Evolutionary conservation across 1,140 invertebrate species (phyloP).

Genomic region (Drosophila subobscura): DNA sequence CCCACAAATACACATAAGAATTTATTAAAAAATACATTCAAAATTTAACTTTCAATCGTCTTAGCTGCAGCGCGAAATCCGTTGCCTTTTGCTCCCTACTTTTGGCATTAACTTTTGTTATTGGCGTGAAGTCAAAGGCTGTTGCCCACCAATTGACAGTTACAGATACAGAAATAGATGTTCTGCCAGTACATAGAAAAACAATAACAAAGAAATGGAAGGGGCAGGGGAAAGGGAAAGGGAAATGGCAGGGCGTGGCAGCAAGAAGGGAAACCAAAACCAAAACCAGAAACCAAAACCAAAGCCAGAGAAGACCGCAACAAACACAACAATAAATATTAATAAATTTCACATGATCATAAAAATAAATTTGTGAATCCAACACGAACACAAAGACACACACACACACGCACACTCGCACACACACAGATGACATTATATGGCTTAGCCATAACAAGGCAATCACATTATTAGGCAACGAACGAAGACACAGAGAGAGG

Average conservation of each 20-base stretch:
- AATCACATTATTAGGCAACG: conserved; percentile 78
- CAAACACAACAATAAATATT: conserved; percentile 78
- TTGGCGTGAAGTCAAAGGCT: conserved; percentile 38
- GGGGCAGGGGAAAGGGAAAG: neutral
- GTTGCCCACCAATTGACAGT: conserved; percentile 55
- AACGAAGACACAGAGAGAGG: conserved; percentile 11
- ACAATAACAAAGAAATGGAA: conserved; percentile 60
- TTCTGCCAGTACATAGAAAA: conserved; percentile 70
- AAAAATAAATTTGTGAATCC: conserved; percentile 82
- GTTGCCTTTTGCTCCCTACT: too few species aligned
- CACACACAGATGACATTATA: conserved; percentile 76
- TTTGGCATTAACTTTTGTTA: too few species aligned
- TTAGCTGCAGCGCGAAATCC: too few species aligned
- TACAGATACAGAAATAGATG: conserved; percentile 29
- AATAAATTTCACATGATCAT: conserved; percentile 82
- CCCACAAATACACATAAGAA: too few species aligned
- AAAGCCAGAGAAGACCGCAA: conserved; percentile 20
- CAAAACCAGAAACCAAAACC: conserved; percentile 18
- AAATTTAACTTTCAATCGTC: too few species aligned
- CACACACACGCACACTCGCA: conserved; percentile 27
- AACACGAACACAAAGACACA: conserved; percentile 51
- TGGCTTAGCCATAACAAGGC: conserved; percentile 82
- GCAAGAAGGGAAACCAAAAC: conserved; percentile 22
- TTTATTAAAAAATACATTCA: too few species aligned
- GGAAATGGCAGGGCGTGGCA: conserved; percentile 15